Percentiles rank a stretch among this genome's conserved stretches.
Evolutionary conservation across 1,140 invertebrate species (phyloP).

Genomic region (Brachionus sp.): DNA sequence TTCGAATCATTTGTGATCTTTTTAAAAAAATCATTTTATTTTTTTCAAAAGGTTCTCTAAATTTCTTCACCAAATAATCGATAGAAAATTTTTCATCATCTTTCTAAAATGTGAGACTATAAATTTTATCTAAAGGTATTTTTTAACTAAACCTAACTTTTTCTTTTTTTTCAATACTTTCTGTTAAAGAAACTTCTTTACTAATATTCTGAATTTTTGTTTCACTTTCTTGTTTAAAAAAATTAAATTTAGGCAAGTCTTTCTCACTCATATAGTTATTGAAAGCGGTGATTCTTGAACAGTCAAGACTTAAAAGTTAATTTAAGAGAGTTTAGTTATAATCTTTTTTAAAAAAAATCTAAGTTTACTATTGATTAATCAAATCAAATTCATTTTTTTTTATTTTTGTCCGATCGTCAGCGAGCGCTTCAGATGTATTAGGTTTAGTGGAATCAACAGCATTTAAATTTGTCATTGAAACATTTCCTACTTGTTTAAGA

Average conservation of each 20-base stretch:
- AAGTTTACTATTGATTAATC: slow-evolving; percentile 11
- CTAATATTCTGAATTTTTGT: neutral
- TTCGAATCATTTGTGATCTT: neutral
- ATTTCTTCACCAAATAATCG: neutral
- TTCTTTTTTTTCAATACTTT: neutral
- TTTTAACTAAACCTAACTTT: neutral
- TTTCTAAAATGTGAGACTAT: neutral
- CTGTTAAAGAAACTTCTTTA: neutral
- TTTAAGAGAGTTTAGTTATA: neutral
- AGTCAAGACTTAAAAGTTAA: neutral
- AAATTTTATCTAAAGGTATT: neutral
- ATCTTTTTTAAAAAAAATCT: neutral
- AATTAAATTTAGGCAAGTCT: slow-evolving; percentile 8
- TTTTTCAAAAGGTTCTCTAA: neutral
- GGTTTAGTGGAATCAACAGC: neutral
- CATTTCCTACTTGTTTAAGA: neutral
- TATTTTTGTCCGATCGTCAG: neutral
- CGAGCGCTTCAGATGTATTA: neutral
- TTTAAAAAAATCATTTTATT: neutral
- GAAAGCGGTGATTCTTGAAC: neutral
- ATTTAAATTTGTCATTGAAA: neutral
- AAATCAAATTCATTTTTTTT: slow-evolving; percentile 16
- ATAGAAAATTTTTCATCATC: neutral
- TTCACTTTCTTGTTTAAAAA: neutral
- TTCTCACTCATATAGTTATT: neutral